A percentile compares a stretch with the other conserved stretches of the same genome.
These are phyloP conservation scores for Galbula dea DNA, from an alignment of 2,113 vertebrate species.

Conservation along the genomic window DNA sequence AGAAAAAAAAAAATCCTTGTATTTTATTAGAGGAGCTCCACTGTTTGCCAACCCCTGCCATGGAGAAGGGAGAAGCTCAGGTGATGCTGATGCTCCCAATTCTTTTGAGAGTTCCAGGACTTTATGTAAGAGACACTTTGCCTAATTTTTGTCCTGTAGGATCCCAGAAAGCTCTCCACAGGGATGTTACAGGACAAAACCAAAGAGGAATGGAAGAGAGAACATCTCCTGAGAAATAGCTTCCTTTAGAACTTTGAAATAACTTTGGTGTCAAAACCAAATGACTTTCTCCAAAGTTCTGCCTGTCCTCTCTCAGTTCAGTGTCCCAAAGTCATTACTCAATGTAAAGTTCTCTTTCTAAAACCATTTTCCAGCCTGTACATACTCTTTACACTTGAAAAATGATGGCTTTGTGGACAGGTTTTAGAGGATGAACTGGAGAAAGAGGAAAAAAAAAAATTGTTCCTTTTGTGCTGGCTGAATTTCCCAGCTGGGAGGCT, in stretches of 20 bases:
- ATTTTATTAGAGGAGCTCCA: not conserved
- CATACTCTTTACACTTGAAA: conserved; percentile 48
- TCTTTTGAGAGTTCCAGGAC: conserved; percentile 53
- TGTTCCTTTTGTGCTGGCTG: conserved; percentile 39
- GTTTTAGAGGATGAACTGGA: conserved; percentile 11
- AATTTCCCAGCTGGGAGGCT: not conserved
- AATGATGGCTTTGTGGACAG: conserved; percentile 48
- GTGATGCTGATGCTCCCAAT: not conserved
- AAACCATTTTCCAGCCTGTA: conserved; percentile 32
- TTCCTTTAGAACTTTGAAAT: conserved; percentile 68
- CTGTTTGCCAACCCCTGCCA: not conserved
- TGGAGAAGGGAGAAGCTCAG: not conserved
- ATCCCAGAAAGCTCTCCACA: conserved; percentile 21
- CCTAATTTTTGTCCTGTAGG: conserved; percentile 55
- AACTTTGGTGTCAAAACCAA: conserved; percentile 68
- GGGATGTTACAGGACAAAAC: conserved; percentile 31
- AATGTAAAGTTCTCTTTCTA: conserved; percentile 49
- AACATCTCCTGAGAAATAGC: conserved; percentile 53
- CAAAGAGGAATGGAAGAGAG: not conserved
- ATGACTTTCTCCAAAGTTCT: conserved; percentile 40
- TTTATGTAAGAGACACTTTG: conserved; percentile 59
- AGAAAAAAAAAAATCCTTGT: conserved; percentile 10
- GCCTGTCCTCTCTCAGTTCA: conserved; percentile 47
- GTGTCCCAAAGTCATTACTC: conserved; percentile 51
- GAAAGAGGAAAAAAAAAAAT: conserved; percentile 24